Percentiles rank a stretch among this genome's conserved stretches.
Conservation (phyloP, 2,888 invertebrate genomes). For the Eucriotettix oculatus region DNA sequence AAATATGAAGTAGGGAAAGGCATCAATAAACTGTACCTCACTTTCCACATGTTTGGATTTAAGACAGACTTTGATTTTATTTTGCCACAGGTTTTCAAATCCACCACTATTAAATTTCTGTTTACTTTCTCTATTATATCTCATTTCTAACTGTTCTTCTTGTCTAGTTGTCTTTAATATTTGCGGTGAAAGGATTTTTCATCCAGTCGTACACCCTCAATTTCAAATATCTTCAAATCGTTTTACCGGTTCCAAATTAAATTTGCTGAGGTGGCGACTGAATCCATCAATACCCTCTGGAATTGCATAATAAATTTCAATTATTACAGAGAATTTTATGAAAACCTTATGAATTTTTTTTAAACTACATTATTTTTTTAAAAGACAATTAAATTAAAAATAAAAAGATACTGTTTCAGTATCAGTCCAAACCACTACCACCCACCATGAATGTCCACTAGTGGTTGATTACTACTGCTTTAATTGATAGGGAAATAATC, state of each 20-base stretch:
- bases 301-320: neutral
- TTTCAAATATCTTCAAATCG: neutral
- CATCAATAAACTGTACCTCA: neutral
- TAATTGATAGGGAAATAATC: too few relatives aligned
- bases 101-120: neutral
- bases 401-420: neutral
- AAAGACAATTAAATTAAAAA: too few relatives aligned
- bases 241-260: neutral
- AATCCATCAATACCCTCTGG: neutral
- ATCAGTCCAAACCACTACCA: neutral
- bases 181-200: neutral
- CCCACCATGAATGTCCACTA: neutral
- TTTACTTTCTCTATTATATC: neutral
- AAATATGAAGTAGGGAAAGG: neutral
- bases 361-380: neutral
- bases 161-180: neutral
- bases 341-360: neutral
- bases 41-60: neutral
- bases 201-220: neutral
- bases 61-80: neutral
- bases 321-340: neutral
- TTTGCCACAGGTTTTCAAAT: neutral
- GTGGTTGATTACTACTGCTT: neutral
- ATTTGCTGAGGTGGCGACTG: neutral
- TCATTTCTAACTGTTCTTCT: neutral